phyloP scores from a whole-genome alignment of 2,797 vertebrate species.

The Cygnus olor region DNA sequence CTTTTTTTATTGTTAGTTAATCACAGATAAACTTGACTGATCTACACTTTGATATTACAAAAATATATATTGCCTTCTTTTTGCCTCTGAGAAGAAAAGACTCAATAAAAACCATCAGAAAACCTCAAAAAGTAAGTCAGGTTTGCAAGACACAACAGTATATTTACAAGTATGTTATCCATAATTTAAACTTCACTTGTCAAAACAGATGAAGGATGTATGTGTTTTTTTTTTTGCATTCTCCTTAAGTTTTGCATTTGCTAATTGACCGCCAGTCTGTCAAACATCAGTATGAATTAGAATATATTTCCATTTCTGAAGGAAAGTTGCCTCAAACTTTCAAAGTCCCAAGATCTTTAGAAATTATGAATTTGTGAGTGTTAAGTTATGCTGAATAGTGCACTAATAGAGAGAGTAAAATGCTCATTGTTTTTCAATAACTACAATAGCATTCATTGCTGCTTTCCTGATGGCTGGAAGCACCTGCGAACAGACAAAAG shows the following conservation, averaged over 20 bases:
- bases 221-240: neutral
- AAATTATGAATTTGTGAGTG: neutral
- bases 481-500: neutral
- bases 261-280: neutral
- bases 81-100: neutral
- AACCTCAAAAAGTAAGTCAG: neutral
- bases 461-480: neutral
- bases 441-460: neutral
- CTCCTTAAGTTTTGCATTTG: neutral
- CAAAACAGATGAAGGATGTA: neutral
- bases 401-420: neutral
- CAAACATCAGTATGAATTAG: neutral
- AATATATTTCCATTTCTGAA: conserved; percentile 29
- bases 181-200: conserved; percentile 44
- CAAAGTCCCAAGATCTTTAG: neutral
- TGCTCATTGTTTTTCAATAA: neutral
- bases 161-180: conserved; percentile 36
- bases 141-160: neutral
- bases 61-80: neutral
- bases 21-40: neutral
- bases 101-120: neutral
- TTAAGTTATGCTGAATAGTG: neutral
- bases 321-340: neutral
- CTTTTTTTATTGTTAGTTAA: neutral
- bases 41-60: neutral